These are phyloP conservation scores for Argyresthia goedartella DNA, from an alignment of 2,888 invertebrate genomes.

Conservation along the genomic window DNA sequence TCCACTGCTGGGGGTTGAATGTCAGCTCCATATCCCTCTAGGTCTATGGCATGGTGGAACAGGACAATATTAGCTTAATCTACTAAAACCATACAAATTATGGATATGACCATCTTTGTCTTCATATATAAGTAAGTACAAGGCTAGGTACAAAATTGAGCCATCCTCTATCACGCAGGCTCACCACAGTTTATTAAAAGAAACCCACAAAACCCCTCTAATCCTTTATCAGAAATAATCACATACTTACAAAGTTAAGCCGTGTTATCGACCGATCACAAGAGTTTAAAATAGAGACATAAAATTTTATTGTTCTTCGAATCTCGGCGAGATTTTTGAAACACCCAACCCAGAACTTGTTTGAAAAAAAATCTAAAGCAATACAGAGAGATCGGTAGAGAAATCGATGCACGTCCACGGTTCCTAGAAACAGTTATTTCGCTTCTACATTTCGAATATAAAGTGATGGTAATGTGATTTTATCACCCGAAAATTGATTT, in stretches of 20 bases:
- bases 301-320: constrained; percentile 44
- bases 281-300: constrained; percentile 32
- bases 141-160: too few species aligned
- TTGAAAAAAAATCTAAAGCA: not conserved
- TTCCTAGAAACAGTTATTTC: constrained; percentile 22
- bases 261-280: constrained; percentile 25
- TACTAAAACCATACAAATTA: too few species aligned
- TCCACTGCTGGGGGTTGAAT: too few species aligned
- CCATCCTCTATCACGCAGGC: too few species aligned
- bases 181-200: too few species aligned
- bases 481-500: constrained; percentile 1
- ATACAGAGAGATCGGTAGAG: constrained; percentile 32
- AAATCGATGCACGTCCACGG: constrained; percentile 28
- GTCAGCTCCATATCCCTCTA: too few species aligned
- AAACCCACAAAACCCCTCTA: too few species aligned
- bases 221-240: too few species aligned
- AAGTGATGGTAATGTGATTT: constrained; percentile 3
- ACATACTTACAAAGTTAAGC: not conserved
- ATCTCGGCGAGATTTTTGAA: constrained; percentile 30
- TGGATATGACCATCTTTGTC: too few species aligned
- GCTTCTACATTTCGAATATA: constrained; percentile 9
- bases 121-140: too few species aligned
- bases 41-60: too few species aligned
- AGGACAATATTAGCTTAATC: too few species aligned
- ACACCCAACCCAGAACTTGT: constrained; percentile 18